These are phyloP conservation scores for Carassius carassius DNA, from an alignment of 2,113 vertebrate genomes.

Conservation along the genomic window DNA sequence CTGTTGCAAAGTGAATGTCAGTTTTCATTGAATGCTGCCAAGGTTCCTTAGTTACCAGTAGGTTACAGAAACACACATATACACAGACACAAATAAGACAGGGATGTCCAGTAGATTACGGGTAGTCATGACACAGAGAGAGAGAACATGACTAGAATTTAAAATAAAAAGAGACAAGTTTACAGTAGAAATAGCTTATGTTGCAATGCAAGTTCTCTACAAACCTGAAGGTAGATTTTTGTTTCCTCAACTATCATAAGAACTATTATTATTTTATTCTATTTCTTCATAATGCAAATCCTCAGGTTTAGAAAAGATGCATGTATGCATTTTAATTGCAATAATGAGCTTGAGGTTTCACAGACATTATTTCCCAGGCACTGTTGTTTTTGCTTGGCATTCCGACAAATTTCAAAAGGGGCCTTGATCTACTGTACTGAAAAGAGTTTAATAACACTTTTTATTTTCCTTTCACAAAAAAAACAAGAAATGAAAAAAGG, in stretches of 20 bases:
- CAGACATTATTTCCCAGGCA: slow-evolving; percentile 64
- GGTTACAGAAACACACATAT: slow-evolving; percentile 65
- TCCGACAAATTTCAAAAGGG: slow-evolving; percentile 72
- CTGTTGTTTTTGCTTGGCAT: slow-evolving; percentile 73
- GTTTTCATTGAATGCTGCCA: slow-evolving; percentile 66
- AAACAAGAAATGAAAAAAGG: slow-evolving; percentile 53
- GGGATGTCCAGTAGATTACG: slow-evolving; percentile 91
- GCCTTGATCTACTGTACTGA: slow-evolving; percentile 71
- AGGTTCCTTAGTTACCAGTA: slow-evolving; percentile 67
- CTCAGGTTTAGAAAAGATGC: slow-evolving; percentile 74
- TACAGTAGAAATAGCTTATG: slow-evolving; percentile 68
- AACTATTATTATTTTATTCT: slow-evolving; percentile 49
- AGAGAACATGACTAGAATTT: slow-evolving; percentile 67
- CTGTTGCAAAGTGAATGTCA: slow-evolving; percentile 68
- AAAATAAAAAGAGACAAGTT: slow-evolving; percentile 58
- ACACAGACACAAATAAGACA: slow-evolving; percentile 77
- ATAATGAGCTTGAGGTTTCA: slow-evolving; percentile 77
- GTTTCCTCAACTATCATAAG: slow-evolving; percentile 46
- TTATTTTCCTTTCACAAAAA: slow-evolving; percentile 58
- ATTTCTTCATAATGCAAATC: slow-evolving; percentile 69
- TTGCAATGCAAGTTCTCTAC: slow-evolving; percentile 59
- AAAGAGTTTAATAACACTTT: slow-evolving; percentile 55
- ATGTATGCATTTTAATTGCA: slow-evolving; percentile 71
- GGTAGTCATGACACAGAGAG: slow-evolving; percentile 85
- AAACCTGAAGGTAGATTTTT: slow-evolving; percentile 60